A percentile compares a stretch with the other conserved stretches of the same genome.
Conservation (phyloP, 1,140 invertebrate genomes). For the Solen grandis region DNA sequence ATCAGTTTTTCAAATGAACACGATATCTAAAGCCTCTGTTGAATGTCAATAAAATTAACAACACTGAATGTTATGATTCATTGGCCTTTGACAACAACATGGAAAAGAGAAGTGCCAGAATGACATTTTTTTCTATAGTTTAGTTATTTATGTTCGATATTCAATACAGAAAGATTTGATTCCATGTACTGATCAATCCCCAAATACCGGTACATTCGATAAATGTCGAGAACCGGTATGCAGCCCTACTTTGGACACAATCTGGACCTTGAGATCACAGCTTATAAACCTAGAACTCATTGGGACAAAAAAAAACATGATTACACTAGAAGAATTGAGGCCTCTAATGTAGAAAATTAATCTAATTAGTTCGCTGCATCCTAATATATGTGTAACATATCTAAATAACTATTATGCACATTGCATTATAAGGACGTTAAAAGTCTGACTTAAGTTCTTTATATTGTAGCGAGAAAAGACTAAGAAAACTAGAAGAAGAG, state of each 20-base stretch:
- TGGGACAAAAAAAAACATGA: slow-evolving; percentile 32
- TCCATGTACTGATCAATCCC: slow-evolving; percentile 28
- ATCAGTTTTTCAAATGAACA: too few species aligned
- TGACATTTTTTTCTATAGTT: slow-evolving; percentile 4
- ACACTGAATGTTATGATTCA: slow-evolving; percentile 23
- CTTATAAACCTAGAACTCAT: slow-evolving; percentile 20
- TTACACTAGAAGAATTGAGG: slow-evolving; percentile 32
- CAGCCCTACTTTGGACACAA: slow-evolving; percentile 22
- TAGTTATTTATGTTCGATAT: slow-evolving; percentile 28
- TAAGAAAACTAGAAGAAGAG: slow-evolving; percentile 38
- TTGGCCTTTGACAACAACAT: slow-evolving; percentile 27
- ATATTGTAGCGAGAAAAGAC: slow-evolving; percentile 38
- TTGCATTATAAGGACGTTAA: slow-evolving; percentile 28
- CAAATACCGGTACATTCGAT: slow-evolving; percentile 8
- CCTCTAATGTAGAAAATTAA: slow-evolving; percentile 35
- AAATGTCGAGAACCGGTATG: slow-evolving; percentile 28
- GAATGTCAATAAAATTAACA: slow-evolving; percentile 29
- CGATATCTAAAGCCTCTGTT: too few species aligned
- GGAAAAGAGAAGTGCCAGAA: slow-evolving; percentile 33
- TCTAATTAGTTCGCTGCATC: slow-evolving; percentile 36
- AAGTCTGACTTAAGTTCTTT: slow-evolving; percentile 24
- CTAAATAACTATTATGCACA: slow-evolving; percentile 36
- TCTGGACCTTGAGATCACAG: slow-evolving; percentile 30
- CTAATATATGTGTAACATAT: slow-evolving; percentile 41
- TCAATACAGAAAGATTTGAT: slow-evolving; percentile 32